Evolutionary conservation across 2,113 vertebrate species (phyloP).

Genomic region (Ellobius talpinus): DNA sequence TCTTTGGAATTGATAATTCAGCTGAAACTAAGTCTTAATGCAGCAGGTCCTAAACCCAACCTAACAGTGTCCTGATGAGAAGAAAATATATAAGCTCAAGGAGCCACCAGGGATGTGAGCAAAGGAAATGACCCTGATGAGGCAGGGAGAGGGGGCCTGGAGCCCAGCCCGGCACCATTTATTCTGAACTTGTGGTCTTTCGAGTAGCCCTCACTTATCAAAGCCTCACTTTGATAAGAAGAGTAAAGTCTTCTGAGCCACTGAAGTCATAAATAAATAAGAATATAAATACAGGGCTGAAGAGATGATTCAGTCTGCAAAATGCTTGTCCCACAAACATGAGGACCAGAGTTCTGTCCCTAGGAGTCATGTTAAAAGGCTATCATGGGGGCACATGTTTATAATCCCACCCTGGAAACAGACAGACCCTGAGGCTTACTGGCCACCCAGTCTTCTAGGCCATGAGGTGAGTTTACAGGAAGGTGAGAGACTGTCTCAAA

Average conservation of each 20-base stretch:
- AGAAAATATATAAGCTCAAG: background rate
- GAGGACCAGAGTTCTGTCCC: background rate
- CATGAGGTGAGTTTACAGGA: background rate
- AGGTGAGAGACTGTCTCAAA: background rate
- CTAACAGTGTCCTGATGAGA: background rate
- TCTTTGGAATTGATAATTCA: too few relatives aligned
- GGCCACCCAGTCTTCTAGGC: background rate
- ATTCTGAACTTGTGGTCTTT: background rate
- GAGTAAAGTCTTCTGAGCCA: background rate
- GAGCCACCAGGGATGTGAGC: background rate
- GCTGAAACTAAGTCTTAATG: background rate
- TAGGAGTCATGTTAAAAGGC: background rate
- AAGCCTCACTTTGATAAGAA: too few relatives aligned
- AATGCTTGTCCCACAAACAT: background rate
- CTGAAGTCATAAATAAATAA: background rate
- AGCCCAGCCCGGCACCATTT: accelerated
- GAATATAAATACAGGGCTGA: background rate
- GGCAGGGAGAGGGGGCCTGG: background rate
- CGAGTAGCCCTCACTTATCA: background rate
- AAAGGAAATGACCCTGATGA: too few relatives aligned
- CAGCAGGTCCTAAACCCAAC: background rate
- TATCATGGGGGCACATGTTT: background rate
- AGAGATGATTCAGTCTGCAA: background rate
- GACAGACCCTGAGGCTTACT: background rate
- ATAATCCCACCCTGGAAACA: background rate